These are phyloP conservation scores for Euwallacea fornicatus DNA, from an alignment of 1,140 invertebrate genomes.

Conservation along the genomic window DNA sequence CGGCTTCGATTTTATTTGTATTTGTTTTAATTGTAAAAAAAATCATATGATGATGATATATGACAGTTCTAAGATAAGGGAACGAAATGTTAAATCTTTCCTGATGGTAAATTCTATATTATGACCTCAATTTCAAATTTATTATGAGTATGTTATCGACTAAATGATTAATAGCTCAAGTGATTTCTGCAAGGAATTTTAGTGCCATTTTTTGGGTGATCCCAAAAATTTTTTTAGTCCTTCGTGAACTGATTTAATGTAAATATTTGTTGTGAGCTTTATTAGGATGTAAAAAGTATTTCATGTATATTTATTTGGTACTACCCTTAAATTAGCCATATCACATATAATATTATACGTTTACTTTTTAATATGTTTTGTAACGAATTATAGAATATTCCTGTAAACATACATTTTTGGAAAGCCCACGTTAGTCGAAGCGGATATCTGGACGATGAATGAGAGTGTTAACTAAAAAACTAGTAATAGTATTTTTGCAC, in stretches of 20 bases:
- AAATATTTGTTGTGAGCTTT: constrained; percentile 33
- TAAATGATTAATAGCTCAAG: too few species aligned
- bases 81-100: too few species aligned
- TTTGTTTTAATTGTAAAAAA: too few species aligned
- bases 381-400: constrained; percentile 39
- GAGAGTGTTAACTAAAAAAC: constrained; percentile 25
- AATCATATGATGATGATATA: too few species aligned
- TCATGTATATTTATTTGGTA: constrained; percentile 39
- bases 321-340: constrained; percentile 28
- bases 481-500: constrained; percentile 53
- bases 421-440: too few species aligned
- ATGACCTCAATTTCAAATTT: too few species aligned
- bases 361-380: constrained; percentile 38
- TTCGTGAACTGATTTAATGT: constrained; percentile 32
- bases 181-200: neutral
- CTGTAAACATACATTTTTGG: constrained; percentile 10
- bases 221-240: constrained; percentile 7
- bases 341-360: constrained; percentile 17
- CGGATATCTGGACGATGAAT: neutral
- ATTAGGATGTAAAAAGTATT: constrained; percentile 38
- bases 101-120: too few species aligned
- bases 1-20: too few species aligned
- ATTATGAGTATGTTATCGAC: too few species aligned
- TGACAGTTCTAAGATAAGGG: too few species aligned
- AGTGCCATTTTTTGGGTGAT: constrained; percentile 24